Percentiles rank a stretch among this genome's conserved stretches.
These are phyloP conservation scores for Melinaea menophilus DNA, from an alignment of 2,888 invertebrate species.

Conservation along the genomic window DNA sequence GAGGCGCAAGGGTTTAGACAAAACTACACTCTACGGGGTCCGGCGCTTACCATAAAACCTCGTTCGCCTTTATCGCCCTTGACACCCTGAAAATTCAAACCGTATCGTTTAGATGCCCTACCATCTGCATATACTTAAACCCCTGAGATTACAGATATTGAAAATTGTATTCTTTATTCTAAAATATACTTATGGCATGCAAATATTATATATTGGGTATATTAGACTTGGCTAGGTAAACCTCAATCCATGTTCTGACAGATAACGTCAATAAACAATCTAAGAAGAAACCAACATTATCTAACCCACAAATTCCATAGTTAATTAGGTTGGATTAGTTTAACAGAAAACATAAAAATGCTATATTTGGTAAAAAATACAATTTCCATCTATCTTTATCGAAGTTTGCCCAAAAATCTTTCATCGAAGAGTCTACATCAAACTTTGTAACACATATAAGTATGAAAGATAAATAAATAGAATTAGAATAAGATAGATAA, in stretches of 20 bases:
- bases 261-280: too few relatives aligned
- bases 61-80: constrained; percentile 86
- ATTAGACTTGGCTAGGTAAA: too few relatives aligned
- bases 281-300: too few relatives aligned
- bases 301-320: too few relatives aligned
- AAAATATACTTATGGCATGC: not conserved
- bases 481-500: constrained; percentile 31
- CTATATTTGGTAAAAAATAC: too few relatives aligned
- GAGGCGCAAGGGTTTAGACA: constrained; percentile 11
- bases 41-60: constrained; percentile 83
- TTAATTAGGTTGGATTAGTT: too few relatives aligned
- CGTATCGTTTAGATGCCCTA: constrained; percentile 18
- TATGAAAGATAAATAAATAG: constrained; percentile 5
- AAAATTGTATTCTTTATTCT: too few relatives aligned
- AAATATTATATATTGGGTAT: not conserved
- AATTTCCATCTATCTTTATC: too few relatives aligned
- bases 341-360: too few relatives aligned
- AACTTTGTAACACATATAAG: constrained; percentile 9
- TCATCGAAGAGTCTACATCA: not conserved
- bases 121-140: constrained; percentile 4
- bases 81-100: constrained; percentile 80
- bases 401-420: too few relatives aligned
- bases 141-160: not conserved
- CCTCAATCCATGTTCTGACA: too few relatives aligned
- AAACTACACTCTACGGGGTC: constrained; percentile 29